Conservation (phyloP, 2,888 invertebrate genomes). For the Troilus luridus region DNA sequence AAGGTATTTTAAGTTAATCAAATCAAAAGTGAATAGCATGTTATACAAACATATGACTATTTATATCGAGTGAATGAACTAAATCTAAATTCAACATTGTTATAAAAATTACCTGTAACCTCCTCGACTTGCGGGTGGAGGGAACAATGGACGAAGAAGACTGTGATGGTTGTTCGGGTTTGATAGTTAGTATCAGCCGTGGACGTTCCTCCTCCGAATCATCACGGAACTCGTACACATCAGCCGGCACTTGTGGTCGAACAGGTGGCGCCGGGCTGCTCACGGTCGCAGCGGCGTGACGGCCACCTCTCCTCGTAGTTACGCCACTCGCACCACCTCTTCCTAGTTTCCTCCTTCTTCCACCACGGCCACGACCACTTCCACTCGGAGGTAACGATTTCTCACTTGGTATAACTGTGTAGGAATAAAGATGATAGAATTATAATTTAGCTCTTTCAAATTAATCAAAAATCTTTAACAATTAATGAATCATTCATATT, state of each 20-base stretch:
- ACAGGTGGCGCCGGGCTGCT: neutral
- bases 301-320: slow-evolving; percentile 60
- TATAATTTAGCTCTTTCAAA: neutral
- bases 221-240: slow-evolving; percentile 92
- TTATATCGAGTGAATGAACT: too few species aligned
- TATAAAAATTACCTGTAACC: slow-evolving; percentile 80
- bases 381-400: slow-evolving; percentile 70
- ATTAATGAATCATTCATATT: too few species aligned
- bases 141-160: slow-evolving; percentile 69
- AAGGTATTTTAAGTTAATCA: too few species aligned
- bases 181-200: slow-evolving; percentile 85
- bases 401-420: slow-evolving; percentile 57
- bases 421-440: neutral
- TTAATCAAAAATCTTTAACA: neutral
- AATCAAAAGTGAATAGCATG: too few species aligned
- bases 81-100: too few species aligned
- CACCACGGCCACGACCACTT: slow-evolving; percentile 72
- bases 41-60: too few species aligned
- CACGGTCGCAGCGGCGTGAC: neutral
- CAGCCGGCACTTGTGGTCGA: slow-evolving; percentile 69
- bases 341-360: slow-evolving; percentile 68
- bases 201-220: slow-evolving; percentile 86
- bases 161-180: slow-evolving; percentile 68
- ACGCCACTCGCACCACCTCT: slow-evolving; percentile 64
- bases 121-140: slow-evolving; percentile 85